A percentile compares a stretch with the other conserved stretches of the same genome.
These are phyloP conservation scores for Lordiphosa andalusiaca DNA, from an alignment of 2,888 invertebrate genomes.

Conservation along the genomic window DNA sequence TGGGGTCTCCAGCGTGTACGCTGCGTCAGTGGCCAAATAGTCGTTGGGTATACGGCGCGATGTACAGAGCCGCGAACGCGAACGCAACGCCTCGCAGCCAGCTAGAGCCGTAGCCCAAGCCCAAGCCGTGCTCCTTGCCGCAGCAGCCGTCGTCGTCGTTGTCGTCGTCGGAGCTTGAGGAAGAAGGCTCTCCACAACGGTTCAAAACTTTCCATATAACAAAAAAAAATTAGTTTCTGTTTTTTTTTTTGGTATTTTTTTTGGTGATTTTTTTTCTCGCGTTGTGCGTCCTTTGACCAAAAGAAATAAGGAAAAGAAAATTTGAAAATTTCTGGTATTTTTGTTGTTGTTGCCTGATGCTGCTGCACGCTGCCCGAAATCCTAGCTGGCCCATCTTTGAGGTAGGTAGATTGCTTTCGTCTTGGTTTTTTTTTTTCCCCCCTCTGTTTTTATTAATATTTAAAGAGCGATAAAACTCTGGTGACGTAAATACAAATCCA, in stretches of 20 bases:
- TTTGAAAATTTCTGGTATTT: conserved; percentile 4
- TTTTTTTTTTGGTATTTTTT: conserved; percentile 33
- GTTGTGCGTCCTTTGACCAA: conserved; percentile 11
- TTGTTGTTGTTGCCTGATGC: conserved; percentile 12
- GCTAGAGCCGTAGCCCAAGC: conserved; percentile 19
- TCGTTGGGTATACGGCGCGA: conserved; percentile 80
- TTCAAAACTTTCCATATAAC: background rate
- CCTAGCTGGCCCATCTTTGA: conserved; percentile 9
- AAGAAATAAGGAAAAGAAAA: background rate
- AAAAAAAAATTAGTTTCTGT: conserved; percentile 2
- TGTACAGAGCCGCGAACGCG: conserved; percentile 78
- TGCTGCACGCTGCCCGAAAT: conserved; percentile 10
- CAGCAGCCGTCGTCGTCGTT: conserved; percentile 10
- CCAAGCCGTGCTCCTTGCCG: conserved; percentile 8
- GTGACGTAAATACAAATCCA: conserved; percentile 63
- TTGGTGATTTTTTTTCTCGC: conserved; percentile 20
- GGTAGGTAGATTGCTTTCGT: conserved; percentile 22
- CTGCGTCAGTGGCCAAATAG: conserved; percentile 67
- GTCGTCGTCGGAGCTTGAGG: conserved; percentile 1
- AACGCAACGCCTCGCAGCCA: conserved; percentile 49
- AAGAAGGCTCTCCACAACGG: too few relatives aligned
- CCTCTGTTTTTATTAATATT: conserved; percentile 54
- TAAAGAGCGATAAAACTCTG: conserved; percentile 63
- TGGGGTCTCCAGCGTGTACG: conserved; percentile 74
- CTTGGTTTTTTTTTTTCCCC: background rate